A percentile compares a stretch with the other conserved stretches of the same genome.
Conservation (phyloP, 2,888 invertebrate genomes). For the Ophioninae sp. region DNA sequence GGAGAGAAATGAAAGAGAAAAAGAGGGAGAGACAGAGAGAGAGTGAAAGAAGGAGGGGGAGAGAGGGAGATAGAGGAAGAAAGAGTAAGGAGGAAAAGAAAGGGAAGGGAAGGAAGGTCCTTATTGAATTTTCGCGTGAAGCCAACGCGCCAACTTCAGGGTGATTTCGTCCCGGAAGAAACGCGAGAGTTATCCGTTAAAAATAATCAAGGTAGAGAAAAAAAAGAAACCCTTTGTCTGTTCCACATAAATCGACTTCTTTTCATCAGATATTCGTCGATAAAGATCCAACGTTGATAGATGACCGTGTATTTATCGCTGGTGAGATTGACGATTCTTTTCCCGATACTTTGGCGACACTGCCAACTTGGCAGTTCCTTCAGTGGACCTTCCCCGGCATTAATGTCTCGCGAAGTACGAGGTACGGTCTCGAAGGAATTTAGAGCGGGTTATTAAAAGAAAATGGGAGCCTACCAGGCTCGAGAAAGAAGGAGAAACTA, state of each 20-base stretch:
- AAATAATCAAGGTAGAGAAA: slow-evolving; percentile 48
- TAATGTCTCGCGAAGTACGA: slow-evolving; percentile 3
- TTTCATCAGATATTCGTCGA: neutral
- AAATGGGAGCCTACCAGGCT: neutral
- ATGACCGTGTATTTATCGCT: neutral
- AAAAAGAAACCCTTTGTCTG: slow-evolving; percentile 29
- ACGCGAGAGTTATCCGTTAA: slow-evolving; percentile 15
- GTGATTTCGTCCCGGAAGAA: slow-evolving; percentile 14
- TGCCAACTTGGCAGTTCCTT: slow-evolving; percentile 38
- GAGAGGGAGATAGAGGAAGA: neutral
- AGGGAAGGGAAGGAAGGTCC: neutral
- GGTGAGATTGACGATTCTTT: slow-evolving; percentile 35
- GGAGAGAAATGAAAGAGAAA: neutral
- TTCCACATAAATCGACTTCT: slow-evolving; percentile 4
- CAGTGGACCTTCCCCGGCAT: neutral
- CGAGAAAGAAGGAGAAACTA: neutral
- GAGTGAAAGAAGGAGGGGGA: neutral
- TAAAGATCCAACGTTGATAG: neutral
- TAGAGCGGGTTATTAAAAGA: slow-evolving; percentile 60
- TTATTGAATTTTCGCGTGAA: slow-evolving; percentile 48
- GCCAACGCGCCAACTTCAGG: slow-evolving; percentile 47
- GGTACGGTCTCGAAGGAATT: slow-evolving; percentile 51
- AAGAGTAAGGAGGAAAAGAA: neutral
- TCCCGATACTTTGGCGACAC: slow-evolving; percentile 34
- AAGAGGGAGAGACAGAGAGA: neutral